These are phyloP conservation scores for Habrosyne pyritoides DNA, from an alignment of 2,888 invertebrate species.

Conservation along the genomic window DNA sequence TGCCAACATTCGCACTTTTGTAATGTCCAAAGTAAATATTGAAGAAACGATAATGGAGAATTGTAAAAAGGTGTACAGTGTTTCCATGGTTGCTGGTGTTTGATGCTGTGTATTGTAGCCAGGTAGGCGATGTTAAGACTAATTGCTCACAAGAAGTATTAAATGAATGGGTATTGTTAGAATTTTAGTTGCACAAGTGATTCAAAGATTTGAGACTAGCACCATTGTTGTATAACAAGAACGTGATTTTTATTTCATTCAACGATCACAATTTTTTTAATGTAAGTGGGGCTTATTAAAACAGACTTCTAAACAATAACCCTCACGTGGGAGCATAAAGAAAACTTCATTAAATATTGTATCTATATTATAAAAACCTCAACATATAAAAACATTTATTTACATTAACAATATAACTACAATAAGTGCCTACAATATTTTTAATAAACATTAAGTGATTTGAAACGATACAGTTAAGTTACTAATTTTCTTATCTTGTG, in stretches of 20 bases:
- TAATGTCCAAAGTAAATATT: neutral
- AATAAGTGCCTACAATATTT: neutral
- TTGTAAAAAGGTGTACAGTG: neutral
- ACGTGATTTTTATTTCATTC: no score
- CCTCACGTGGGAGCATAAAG: neutral
- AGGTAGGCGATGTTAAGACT: neutral
- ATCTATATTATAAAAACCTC: neutral
- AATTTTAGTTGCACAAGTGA: neutral
- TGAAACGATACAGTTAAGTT: conserved; percentile 65
- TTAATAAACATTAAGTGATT: conserved; percentile 30
- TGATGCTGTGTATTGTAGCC: neutral
- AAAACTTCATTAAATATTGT: neutral
- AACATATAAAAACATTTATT: conserved; percentile 5
- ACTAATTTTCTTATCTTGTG: conserved; percentile 52
- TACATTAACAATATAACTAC: neutral
- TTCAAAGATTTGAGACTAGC: neutral
- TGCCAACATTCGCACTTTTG: neutral
- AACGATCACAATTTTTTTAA: no score
- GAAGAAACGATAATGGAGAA: neutral
- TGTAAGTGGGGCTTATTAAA: no score
- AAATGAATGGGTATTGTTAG: neutral
- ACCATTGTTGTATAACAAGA: neutral
- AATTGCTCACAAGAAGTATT: neutral
- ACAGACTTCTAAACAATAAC: no score
- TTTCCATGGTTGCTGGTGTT: neutral